These are phyloP conservation scores for Erebia epiphron DNA, from an alignment of 2,888 invertebrate genomes.

Conservation along the genomic window DNA sequence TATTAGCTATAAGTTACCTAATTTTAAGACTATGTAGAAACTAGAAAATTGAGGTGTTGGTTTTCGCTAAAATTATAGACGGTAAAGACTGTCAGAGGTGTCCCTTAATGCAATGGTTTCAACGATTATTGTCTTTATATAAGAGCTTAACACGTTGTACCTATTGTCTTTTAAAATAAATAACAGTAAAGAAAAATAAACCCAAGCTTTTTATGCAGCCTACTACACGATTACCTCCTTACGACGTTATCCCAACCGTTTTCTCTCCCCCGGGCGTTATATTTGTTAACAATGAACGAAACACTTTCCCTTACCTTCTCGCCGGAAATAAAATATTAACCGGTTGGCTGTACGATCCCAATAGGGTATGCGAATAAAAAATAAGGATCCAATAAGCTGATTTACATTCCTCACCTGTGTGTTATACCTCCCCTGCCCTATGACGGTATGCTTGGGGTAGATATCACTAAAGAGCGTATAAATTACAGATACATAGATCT, in stretches of 20 bases:
- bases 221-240: constrained; percentile 23
- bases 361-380: constrained; percentile 37
- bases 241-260: constrained; percentile 25
- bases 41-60: too few relatives aligned
- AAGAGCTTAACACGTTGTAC: too few relatives aligned
- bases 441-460: neutral
- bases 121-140: too few relatives aligned
- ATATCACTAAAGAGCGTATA: too few relatives aligned
- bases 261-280: constrained; percentile 33
- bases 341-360: constrained; percentile 35
- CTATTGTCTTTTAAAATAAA: neutral
- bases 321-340: constrained; percentile 41
- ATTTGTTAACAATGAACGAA: constrained; percentile 39
- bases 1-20: too few relatives aligned
- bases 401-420: constrained; percentile 1
- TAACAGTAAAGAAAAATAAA: neutral
- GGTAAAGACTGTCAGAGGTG: too few relatives aligned
- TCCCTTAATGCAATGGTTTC: too few relatives aligned
- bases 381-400: constrained; percentile 13
- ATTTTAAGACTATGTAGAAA: too few relatives aligned
- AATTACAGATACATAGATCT: too few relatives aligned
- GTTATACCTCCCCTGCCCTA: neutral
- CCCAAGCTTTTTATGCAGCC: neutral
- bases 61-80: too few relatives aligned
- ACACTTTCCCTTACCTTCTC: constrained; percentile 27